Evolutionary conservation across 2,888 invertebrate genomes (phyloP).

Genomic region (Drosophila yooni): DNA sequence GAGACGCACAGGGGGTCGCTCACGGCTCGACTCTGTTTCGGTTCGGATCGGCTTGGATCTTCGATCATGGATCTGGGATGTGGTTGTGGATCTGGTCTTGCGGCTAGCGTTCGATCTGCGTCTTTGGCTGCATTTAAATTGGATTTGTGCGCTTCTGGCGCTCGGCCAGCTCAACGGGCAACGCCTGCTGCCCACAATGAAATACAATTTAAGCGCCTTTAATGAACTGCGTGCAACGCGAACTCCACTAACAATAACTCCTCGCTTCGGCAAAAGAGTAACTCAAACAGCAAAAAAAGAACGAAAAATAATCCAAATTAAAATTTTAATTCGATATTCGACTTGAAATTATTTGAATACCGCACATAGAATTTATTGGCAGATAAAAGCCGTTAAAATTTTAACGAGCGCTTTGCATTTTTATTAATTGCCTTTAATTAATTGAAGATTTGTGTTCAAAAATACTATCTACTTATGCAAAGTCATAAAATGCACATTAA

Average conservation of each 20-base stretch:
- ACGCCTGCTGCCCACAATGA: conserved; percentile 57
- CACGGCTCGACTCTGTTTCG: conserved; percentile 8
- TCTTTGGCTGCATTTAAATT: conserved; percentile 71
- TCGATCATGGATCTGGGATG: conserved; percentile 4
- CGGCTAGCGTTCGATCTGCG: conserved; percentile 15
- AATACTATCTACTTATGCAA: conserved; percentile 25
- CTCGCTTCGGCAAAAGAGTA: not conserved
- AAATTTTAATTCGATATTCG: conserved; percentile 24
- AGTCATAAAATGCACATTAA: conserved; percentile 44
- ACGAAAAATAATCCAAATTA: conserved; percentile 13
- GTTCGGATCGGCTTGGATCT: conserved; percentile 19
- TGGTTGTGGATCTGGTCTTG: conserved; percentile 18
- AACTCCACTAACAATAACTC: conserved; percentile 2
- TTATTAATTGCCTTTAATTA: conserved; percentile 69
- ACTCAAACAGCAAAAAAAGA: not conserved
- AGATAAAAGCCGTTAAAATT: conserved; percentile 48
- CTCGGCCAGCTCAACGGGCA: conserved; percentile 32
- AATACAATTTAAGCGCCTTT: conserved; percentile 79
- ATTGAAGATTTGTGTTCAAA: conserved; percentile 59
- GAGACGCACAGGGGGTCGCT: conserved; percentile 73
- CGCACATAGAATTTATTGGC: conserved; percentile 49
- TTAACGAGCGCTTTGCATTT: conserved; percentile 56
- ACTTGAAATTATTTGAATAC: conserved; percentile 55
- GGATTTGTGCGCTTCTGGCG: conserved; percentile 79
- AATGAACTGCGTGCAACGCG: conserved; percentile 60